Base-by-base conservation (phyloP, 1,140 invertebrate genomes). In the Conus betulinus region DNA sequence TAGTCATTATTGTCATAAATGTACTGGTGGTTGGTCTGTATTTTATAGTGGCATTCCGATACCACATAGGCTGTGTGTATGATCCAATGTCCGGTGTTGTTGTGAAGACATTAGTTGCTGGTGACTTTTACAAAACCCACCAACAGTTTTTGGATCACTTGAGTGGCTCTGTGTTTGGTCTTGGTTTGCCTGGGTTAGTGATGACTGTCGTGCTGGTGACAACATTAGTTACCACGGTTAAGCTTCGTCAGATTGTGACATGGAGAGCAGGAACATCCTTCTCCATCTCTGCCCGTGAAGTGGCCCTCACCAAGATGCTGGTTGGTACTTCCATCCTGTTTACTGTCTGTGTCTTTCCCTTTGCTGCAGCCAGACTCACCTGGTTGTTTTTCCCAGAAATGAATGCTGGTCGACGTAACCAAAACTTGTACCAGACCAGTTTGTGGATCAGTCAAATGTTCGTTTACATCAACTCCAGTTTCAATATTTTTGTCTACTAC, bases 241-340 rank as follows among this genome's bases (percentile, higher is more conserved):
- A 67, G 27, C 57, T 85, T 51, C 84, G 84, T 8, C 13, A 39
- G 57, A 17, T 71, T n/a, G 84, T 51, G 11, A 25, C 84, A 20
- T 71, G 60, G 60, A 67, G 84, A 39, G 27, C 27, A 1, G 57
- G 57, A 67, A 67, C 84, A 10, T 51, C 39, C 11, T 51, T 11
- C 25, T 81, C 27, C 8, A 5, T 52, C 78, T 81, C 78, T 81
- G 5, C 78, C 78, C 6, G 39, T 11, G 78, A 81, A 51, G 10
- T 81, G 13, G 78, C 78, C 8, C 78, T 81, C 11, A 81, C 78
- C 78, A 81, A 53, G 39, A 81, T 81, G 78, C 39, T 81, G 52
- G 25, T 81, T 11, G 52, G 78, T 27, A 51, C 25, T 17, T 81
- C 78, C 25, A 51, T 81, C 8, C 78, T 81, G 78, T 81, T 81